phyloP scores from a whole-genome alignment of 2,888 invertebrate species.

The Hymenopus coronatus region DNA sequence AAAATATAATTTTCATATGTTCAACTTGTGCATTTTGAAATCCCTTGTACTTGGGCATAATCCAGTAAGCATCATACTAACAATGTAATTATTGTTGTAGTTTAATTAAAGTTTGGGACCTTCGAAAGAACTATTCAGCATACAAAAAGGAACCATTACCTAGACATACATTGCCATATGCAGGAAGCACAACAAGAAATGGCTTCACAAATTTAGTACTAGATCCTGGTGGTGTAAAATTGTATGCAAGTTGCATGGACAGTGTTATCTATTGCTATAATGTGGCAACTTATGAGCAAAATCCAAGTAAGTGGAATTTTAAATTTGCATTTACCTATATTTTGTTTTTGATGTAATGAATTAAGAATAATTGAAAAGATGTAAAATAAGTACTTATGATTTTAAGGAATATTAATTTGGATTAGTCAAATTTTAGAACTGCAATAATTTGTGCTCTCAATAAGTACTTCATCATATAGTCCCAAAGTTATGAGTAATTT shows the following conservation, averaged over 20 bases:
- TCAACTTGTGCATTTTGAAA: neutral
- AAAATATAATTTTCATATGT: too few species aligned
- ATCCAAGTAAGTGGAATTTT: conserved; percentile 54
- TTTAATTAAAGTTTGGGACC: conserved; percentile 82
- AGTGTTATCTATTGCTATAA: conserved; percentile 83
- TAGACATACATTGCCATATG: conserved; percentile 69
- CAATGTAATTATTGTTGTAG: conserved; percentile 38
- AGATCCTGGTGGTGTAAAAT: conserved; percentile 62
- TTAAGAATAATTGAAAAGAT: neutral
- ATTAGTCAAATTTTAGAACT: neutral
- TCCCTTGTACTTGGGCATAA: neutral
- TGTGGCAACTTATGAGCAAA: conserved; percentile 62
- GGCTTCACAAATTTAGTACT: conserved; percentile 77
- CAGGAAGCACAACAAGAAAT: conserved; percentile 65
- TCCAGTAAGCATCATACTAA: neutral
- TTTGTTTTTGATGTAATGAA: neutral
- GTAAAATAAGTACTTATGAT: neutral
- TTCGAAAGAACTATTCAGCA: conserved; percentile 73
- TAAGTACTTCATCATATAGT: too few species aligned
- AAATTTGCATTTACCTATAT: neutral
- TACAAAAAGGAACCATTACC: conserved; percentile 69
- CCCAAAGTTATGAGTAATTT: too few species aligned
- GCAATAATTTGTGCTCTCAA: too few species aligned
- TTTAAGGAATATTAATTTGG: neutral
- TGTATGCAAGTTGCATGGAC: conserved; percentile 88